Evolutionary conservation across 1,140 invertebrate genomes (phyloP).

Genomic region (Archegozetes longisetosus): DNA sequence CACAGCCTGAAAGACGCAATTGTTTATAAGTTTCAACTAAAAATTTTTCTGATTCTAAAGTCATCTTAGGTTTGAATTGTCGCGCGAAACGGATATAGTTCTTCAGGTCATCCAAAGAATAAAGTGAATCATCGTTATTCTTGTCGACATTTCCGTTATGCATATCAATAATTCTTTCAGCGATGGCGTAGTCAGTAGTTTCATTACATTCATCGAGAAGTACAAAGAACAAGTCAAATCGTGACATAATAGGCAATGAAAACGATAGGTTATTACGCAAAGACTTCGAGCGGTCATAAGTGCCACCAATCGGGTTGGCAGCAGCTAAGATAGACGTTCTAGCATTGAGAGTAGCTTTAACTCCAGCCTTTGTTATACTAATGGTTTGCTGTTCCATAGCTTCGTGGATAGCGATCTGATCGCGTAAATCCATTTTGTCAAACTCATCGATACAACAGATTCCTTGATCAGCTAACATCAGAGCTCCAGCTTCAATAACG

Average conservation of each 20-base stretch:
- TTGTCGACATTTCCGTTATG: constrained; percentile 59
- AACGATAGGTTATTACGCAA: constrained; percentile 86
- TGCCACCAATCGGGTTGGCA: constrained; percentile 88
- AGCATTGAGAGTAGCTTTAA: constrained; percentile 89
- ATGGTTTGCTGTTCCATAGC: constrained; percentile 99
- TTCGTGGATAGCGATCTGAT: constrained; percentile 99
- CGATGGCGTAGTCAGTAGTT: constrained; percentile 87
- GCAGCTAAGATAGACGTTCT: constrained; percentile 94
- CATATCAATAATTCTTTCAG: constrained; percentile 83
- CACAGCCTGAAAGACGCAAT: constrained; percentile 47
- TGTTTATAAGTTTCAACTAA: constrained; percentile 78
- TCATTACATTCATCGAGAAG: constrained; percentile 90
- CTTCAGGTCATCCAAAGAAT: constrained; percentile 68
- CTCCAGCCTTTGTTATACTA: constrained; percentile 94
- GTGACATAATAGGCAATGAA: constrained; percentile 94
- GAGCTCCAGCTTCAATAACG: constrained; percentile 96
- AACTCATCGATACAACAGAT: constrained; percentile 99
- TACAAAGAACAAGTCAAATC: constrained; percentile 98
- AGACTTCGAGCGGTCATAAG: constrained; percentile 86
- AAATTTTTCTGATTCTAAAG: constrained; percentile 57
- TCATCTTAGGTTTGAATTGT: constrained; percentile 78
- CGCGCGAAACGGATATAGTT: constrained; percentile 91
- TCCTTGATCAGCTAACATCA: constrained; percentile 92
- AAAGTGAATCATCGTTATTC: constrained; percentile 47
- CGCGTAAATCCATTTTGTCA: constrained; percentile 95